phyloP scores from a whole-genome alignment of 2,888 invertebrate species.

The Caenorhabditis macrosperma region DNA sequence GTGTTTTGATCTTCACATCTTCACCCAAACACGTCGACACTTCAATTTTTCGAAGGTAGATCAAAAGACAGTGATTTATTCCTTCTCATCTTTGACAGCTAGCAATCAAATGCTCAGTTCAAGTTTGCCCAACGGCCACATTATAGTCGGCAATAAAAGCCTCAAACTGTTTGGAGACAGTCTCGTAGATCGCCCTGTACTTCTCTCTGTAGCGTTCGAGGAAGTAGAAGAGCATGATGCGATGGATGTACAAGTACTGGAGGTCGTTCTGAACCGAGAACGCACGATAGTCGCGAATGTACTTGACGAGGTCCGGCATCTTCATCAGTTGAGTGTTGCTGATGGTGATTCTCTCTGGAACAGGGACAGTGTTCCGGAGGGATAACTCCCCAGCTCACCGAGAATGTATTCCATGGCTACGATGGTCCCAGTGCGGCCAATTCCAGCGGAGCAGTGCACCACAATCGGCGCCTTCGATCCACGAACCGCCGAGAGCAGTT shows the following conservation, averaged over 20 bases:
- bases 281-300: constrained; percentile 66
- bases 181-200: constrained; percentile 35
- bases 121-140: constrained; percentile 45
- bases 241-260: constrained; percentile 73
- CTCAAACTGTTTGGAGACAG: constrained; percentile 58
- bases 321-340: constrained; percentile 33
- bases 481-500: constrained; percentile 59
- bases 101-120: constrained; percentile 8
- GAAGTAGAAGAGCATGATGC: constrained; percentile 71
- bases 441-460: constrained; percentile 72
- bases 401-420: constrained; percentile 72
- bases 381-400: constrained; percentile 6
- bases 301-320: constrained; percentile 67
- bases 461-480: constrained; percentile 69
- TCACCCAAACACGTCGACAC: no score
- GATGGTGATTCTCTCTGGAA: not conserved
- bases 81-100: no score
- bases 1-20: no score
- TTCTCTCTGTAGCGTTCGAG: constrained; percentile 66
- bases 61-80: no score
- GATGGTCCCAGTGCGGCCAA: constrained; percentile 70
- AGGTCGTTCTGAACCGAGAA: constrained; percentile 71
- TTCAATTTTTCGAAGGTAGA: no score
- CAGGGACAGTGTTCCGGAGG: no score
- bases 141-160: constrained; percentile 66